A percentile compares a stretch with the other conserved stretches of the same genome.
Evolutionary conservation across 2,888 invertebrate genomes (phyloP).

Genomic region (Cheilosia impressa): DNA sequence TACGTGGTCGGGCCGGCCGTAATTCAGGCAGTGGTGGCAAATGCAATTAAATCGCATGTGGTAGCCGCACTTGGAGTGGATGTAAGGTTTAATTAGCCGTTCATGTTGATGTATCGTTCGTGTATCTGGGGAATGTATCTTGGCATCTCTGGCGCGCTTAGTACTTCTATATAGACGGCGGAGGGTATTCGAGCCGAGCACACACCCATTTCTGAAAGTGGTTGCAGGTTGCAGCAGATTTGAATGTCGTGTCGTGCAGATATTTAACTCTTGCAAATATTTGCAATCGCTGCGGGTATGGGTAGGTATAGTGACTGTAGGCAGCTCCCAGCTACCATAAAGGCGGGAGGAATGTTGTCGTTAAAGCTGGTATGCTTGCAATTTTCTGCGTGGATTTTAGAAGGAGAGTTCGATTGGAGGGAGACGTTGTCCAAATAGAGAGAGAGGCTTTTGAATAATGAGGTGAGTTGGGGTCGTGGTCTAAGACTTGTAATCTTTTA

Average conservation of each 20-base stretch:
- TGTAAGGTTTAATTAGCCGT: slow-evolving; percentile 74
- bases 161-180: slow-evolving; percentile 12
- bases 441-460: too few relatives aligned
- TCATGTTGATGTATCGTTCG: slow-evolving; percentile 74
- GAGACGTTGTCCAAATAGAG: too few relatives aligned
- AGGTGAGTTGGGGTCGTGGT: too few relatives aligned
- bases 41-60: slow-evolving; percentile 75
- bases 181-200: slow-evolving; percentile 46
- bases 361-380: slow-evolving; percentile 32
- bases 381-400: slow-evolving; percentile 39
- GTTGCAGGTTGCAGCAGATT: slow-evolving; percentile 55
- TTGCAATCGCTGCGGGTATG: slow-evolving; percentile 60
- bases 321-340: slow-evolving; percentile 9
- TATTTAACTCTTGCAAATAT: slow-evolving; percentile 68
- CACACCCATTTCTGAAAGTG: slow-evolving; percentile 70
- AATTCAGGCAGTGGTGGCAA: slow-evolving; percentile 74
- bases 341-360: slow-evolving; percentile 60
- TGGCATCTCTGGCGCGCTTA: slow-evolving; percentile 69
- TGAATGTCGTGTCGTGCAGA: slow-evolving; percentile 65
- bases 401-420: not conserved
- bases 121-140: slow-evolving; percentile 75
- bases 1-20: slow-evolving; percentile 61
- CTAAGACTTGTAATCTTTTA: too few relatives aligned
- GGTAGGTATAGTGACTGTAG: not conserved
- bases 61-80: slow-evolving; percentile 73